phyloP scores from a whole-genome alignment of 2,113 vertebrate species.

The Cephalopholis sonnerati region DNA sequence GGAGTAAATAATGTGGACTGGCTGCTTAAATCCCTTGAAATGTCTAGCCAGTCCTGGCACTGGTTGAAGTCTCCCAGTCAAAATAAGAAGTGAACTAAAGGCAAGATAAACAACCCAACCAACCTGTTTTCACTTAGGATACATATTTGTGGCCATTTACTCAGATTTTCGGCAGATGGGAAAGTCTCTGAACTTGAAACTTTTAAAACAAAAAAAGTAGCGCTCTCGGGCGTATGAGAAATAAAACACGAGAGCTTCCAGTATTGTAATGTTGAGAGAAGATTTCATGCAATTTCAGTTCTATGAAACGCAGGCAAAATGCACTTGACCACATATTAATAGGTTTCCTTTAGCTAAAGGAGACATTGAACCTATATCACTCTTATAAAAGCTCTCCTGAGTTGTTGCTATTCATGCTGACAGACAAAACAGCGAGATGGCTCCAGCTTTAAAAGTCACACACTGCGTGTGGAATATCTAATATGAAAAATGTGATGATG shows the following conservation, averaged over 20 bases:
- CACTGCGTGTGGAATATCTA: slow-evolving; percentile 42
- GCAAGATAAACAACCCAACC: slow-evolving; percentile 68
- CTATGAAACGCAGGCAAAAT: slow-evolving; percentile 44
- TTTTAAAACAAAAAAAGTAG: slow-evolving; percentile 50
- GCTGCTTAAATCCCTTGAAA: slow-evolving; percentile 54
- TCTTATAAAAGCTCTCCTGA: slow-evolving; percentile 27
- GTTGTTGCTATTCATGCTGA: slow-evolving; percentile 51
- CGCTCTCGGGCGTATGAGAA: slow-evolving; percentile 11
- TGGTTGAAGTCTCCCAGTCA: slow-evolving; percentile 60
- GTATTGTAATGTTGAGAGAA: slow-evolving; percentile 39
- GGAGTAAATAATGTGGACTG: slow-evolving; percentile 57
- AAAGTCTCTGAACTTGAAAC: slow-evolving; percentile 59
- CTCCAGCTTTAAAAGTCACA: slow-evolving; percentile 47
- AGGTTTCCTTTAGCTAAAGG: slow-evolving; percentile 49
- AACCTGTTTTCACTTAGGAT: slow-evolving; percentile 72
- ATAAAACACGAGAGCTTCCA: slow-evolving; percentile 44
- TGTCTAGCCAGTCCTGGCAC: slow-evolving; percentile 52
- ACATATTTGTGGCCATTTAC: slow-evolving; percentile 76
- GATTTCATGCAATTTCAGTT: slow-evolving; percentile 60
- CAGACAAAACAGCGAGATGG: slow-evolving; percentile 47
- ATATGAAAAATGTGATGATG: slow-evolving; percentile 55
- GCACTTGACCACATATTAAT: slow-evolving; percentile 60
- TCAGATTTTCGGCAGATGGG: slow-evolving; percentile 53
- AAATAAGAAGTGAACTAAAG: slow-evolving; percentile 72
- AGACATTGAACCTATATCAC: slow-evolving; percentile 55